phyloP scores from a whole-genome alignment of 2,888 invertebrate species.

The Conomelus anceps region DNA sequence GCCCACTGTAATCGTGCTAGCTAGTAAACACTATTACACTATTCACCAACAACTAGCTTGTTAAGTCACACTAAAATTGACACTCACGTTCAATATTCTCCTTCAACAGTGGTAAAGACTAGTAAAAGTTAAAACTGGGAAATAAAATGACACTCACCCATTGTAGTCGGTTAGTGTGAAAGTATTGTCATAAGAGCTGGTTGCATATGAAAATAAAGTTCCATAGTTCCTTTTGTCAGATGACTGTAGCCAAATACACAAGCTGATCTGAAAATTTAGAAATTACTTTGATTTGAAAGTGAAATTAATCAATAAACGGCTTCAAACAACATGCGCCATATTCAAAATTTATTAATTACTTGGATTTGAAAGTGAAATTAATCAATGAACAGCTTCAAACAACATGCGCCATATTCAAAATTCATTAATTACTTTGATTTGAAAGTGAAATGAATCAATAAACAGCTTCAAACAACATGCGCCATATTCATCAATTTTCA shows the following conservation, averaged over 20 bases:
- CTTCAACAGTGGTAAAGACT: no score
- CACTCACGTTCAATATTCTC: no score
- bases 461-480: background rate
- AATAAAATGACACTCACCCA: slow-evolving; percentile 45
- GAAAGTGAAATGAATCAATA: background rate
- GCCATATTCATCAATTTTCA: no score
- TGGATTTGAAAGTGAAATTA: background rate
- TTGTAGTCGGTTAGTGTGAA: slow-evolving; percentile 62
- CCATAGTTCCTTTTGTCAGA: slow-evolving; percentile 58
- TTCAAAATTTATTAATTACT: background rate
- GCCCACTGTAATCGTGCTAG: no score
- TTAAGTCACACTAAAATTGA: no score
- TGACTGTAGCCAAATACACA: slow-evolving; percentile 59
- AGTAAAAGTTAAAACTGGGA: no score
- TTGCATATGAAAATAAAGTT: slow-evolving; percentile 61
- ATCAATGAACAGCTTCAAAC: background rate
- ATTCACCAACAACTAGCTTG: no score
- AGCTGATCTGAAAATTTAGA: slow-evolving; percentile 28
- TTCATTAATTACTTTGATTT: background rate
- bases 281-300: no score
- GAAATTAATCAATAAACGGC: background rate
- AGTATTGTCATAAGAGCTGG: slow-evolving; percentile 51
- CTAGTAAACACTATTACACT: no score
- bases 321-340: no score
- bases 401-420: no score